Percentiles rank a stretch among this genome's conserved stretches.
Conservation (phyloP, 2,113 vertebrate genomes). For the Anseranas semipalmata region DNA sequence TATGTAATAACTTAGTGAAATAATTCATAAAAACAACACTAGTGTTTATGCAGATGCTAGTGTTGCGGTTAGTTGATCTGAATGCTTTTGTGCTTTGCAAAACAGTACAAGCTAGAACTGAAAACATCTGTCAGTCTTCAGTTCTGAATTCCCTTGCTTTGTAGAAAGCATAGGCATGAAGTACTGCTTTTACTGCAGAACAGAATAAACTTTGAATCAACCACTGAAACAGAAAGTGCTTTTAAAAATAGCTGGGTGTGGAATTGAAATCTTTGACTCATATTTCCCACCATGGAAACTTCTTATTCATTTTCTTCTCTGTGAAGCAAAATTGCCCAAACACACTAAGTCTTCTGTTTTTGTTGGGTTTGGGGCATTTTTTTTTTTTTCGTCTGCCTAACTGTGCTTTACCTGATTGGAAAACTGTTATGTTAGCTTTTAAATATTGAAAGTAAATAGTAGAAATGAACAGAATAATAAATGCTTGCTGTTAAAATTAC, state of each 20-base stretch:
- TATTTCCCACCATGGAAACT: constrained; percentile 68
- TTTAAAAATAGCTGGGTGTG: constrained; percentile 66
- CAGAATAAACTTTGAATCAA: not conserved
- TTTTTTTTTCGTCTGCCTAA: not conserved
- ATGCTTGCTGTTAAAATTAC: not conserved
- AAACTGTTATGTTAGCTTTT: not conserved
- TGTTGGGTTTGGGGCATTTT: not conserved
- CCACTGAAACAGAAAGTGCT: constrained; percentile 45
- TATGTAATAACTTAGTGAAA: not conserved
- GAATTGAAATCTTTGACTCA: constrained; percentile 59
- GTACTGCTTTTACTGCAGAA: not conserved
- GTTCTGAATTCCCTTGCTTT: not conserved
- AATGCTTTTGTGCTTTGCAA: not conserved
- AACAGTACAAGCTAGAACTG: not conserved
- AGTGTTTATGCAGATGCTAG: not conserved
- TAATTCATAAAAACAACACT: too few species aligned
- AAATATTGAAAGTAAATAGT: not conserved
- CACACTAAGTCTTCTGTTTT: not conserved
- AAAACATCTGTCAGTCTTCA: not conserved
- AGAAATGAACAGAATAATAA: not conserved
- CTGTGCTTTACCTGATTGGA: not conserved
- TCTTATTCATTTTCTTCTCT: not conserved
- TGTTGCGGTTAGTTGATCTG: not conserved
- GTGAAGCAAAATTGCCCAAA: not conserved
- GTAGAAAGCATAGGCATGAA: not conserved